Evolutionary conservation across 2,888 invertebrate genomes (phyloP).

Genomic region (Calephelis perditalis): DNA sequence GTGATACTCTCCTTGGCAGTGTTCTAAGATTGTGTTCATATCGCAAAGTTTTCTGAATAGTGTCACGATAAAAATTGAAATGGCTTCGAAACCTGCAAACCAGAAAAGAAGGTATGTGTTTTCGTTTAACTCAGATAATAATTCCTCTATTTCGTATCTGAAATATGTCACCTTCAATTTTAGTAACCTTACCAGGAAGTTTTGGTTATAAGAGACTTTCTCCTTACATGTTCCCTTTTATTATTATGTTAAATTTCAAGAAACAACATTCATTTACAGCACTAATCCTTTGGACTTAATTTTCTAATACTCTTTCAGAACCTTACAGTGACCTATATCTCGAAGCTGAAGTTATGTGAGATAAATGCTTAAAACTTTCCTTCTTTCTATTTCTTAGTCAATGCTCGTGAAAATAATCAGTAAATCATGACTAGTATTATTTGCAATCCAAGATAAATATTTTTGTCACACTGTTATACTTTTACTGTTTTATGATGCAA

Average conservation of each 20-base stretch:
- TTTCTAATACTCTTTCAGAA: no score
- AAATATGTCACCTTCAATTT: neutral
- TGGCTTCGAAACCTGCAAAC: slow-evolving; percentile 77
- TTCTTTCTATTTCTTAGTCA: no score
- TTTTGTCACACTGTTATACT: no score
- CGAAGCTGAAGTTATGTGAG: no score
- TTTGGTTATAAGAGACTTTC: neutral
- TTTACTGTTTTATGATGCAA: no score
- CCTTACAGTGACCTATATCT: no score
- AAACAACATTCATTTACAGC: neutral
- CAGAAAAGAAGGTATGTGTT: slow-evolving; percentile 83
- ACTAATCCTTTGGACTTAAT: no score
- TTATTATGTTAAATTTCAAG: neutral
- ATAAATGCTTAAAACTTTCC: no score
- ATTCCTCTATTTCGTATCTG: neutral
- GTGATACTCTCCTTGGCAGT: slow-evolving; percentile 78
- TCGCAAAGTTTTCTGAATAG: slow-evolving; percentile 64
- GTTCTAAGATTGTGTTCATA: slow-evolving; percentile 77
- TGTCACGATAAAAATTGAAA: slow-evolving; percentile 57
- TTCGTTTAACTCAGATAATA: neutral
- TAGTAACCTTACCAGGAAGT: neutral
- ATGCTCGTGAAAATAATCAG: no score
- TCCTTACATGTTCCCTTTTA: slow-evolving; percentile 2
- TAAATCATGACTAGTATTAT: no score
- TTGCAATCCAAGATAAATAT: no score